Evolutionary conservation across 2,797 vertebrate species (phyloP), one percentile per base, ranked within the genome.

Genomic region (Okamejei kenojei): DNA sequence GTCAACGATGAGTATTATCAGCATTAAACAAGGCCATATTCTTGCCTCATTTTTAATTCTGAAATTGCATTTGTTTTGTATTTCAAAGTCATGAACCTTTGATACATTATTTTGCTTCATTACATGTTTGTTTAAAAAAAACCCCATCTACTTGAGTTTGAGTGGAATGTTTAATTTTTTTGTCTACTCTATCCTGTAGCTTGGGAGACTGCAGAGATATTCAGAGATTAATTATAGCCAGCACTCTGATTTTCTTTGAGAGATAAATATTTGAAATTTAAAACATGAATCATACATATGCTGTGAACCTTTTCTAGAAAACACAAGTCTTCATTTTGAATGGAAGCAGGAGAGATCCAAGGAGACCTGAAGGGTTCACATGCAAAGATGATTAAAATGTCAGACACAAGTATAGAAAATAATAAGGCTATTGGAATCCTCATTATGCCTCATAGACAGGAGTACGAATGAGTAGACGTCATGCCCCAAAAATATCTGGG

Each of bases 271-370:
- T 90, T 38, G n/a, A 90, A 90, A 38, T 71, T 90, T 68, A 68
- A 90, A 90, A 68, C 17, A 32, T 68, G 86, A 68, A 90, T 84
- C 58, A 58, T 54, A 63, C 81, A 84, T 90, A 38, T 90, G 68
- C 32, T 90, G 65, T 71, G 63, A 68, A 90, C 35, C 86, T 21
- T 17, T 71, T 90, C 63, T 19, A n/a, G n/a, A 88, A 68, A 23
- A 65, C 19, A 5, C 84, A 68, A 90, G 86, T 68, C 86, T 35
- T 68, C 32, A 63, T 68, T 68, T 68, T 90, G n/a, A 90, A 90
- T 90, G 68, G 61, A 68, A 73, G 71, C 71, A 21, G 71, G 21
- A 73, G 21, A 73, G 21, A 21, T 73, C 21, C 71, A 73, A 73
- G 71, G 71, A 73, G 71, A 73, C 17, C 71, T 23, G 71, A 21